These are phyloP conservation scores for Tragelaphus oryx DNA, from an alignment of 2,797 vertebrate species.

Conservation along the genomic window DNA sequence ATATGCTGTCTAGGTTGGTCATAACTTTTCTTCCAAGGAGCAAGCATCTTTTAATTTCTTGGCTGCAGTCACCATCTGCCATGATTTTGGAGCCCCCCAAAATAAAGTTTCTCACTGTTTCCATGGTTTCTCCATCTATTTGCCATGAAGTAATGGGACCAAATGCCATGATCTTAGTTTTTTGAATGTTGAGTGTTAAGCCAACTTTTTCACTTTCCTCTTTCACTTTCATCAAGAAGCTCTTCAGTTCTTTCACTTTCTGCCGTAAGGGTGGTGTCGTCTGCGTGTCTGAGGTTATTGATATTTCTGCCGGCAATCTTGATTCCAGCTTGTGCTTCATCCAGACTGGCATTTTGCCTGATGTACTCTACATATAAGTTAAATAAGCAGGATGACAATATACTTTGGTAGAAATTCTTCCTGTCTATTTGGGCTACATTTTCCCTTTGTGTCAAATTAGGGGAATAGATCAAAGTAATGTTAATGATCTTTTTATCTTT, in stretches of 20 bases:
- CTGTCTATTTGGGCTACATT: neutral
- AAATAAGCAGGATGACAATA: neutral
- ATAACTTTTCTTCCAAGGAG: neutral
- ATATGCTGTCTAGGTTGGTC: neutral
- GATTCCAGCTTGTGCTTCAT: neutral
- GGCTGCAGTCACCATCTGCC: neutral
- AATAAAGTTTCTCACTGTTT: neutral
- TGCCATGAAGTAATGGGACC: neutral
- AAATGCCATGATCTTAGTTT: neutral
- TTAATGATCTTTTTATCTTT: slow-evolving; percentile 35
- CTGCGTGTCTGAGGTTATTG: neutral
- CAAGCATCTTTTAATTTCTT: neutral
- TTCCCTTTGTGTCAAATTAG: slow-evolving; percentile 7
- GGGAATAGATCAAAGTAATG: neutral
- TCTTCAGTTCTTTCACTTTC: neutral
- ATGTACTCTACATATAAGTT: neutral
- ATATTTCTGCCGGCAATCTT: neutral
- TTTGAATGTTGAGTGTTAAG: neutral
- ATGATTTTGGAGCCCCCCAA: neutral
- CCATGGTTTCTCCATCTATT: neutral
- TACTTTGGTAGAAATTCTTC: slow-evolving; percentile 16
- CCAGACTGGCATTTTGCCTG: neutral
- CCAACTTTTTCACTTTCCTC: neutral
- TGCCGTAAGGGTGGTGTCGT: neutral
- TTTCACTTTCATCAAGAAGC: neutral